Base-by-base conservation (phyloP, 2,797 vertebrate genomes). In the Megalops cyprinoides region DNA sequence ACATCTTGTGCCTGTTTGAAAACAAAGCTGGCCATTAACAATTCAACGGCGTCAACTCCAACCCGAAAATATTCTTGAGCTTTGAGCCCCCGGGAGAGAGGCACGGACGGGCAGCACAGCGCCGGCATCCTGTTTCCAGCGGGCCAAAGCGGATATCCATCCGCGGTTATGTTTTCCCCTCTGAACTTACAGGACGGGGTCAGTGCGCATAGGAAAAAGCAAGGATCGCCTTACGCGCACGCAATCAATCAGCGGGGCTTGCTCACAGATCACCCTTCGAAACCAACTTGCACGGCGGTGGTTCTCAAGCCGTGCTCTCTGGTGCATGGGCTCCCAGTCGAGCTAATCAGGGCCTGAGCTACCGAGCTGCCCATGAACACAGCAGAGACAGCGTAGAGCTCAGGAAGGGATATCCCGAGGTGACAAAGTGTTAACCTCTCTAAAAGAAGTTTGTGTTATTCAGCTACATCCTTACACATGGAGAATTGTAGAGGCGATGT, bases 21-120 rank as follows among this genome's bases (percentile, higher is more conserved):
- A 79, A 82, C 78, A 73, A 82, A 82, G 77, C 77, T 55, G 77
- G 15, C 37, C 77, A 79, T 82, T 79, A 82, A 76, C 58, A 79
- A 82, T 79, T 79, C 15, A 67, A 12, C 49, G 23, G 69, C 31
- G 55, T 44, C 34, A 42, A 55, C 39, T 62, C 55, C 49, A 58
- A 58, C n/a, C 23, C 25, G 56, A 79, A 53, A 74, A 82, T 82
- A 75, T 75, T 82, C 46, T 9, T 44, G 48, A 62, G 69, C 69
- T 79, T 31, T 23, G 76, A 49, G 34, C 25, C 48, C 25, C 51
- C 1, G 73, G n/a, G 37, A 46, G 14, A 48, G 53, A 49, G 51
- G 25, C 48, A 12, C 15, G 3, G n/a, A n/a, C n/a, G n/a, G n/a
- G 9, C 23, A 10, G 49, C 10, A 14, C 42, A 0, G 10, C 18